These are phyloP conservation scores for Erithacus rubecula DNA, from an alignment of 2,797 vertebrate genomes.

Conservation along the genomic window DNA sequence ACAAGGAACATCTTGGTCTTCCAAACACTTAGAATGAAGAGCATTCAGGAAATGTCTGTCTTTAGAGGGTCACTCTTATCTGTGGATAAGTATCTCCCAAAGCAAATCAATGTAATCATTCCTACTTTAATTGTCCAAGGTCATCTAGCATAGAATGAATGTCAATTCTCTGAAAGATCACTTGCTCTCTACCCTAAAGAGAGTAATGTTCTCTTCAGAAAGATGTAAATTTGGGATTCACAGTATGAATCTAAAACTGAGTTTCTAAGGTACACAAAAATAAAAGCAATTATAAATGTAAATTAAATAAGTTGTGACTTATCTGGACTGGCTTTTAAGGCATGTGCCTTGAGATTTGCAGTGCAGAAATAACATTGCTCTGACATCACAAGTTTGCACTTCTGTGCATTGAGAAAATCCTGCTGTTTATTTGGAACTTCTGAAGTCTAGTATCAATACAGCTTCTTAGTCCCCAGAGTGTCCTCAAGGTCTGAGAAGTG, in stretches of 20 bases:
- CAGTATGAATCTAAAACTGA: not conserved
- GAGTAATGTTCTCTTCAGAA: not conserved
- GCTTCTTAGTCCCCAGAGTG: slow-evolving; percentile 25
- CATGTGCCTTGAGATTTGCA: not conserved
- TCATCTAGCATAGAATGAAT: not conserved
- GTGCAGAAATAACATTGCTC: slow-evolving; percentile 32
- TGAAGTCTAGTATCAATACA: slow-evolving; percentile 63
- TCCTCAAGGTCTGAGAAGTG: slow-evolving; percentile 35
- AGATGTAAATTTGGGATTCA: not conserved
- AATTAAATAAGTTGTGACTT: not conserved
- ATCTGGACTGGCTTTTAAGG: not conserved
- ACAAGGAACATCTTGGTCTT: not conserved
- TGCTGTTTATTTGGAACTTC: slow-evolving; percentile 56
- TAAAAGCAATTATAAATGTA: not conserved
- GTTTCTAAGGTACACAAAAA: not conserved
- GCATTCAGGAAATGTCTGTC: not conserved
- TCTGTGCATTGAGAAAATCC: slow-evolving; percentile 43
- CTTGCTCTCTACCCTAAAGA: not conserved
- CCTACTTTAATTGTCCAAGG: not conserved
- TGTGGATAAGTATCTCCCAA: not conserved
- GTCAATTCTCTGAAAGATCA: not conserved
- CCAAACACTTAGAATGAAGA: not conserved
- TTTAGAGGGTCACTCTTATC: not conserved
- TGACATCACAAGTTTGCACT: slow-evolving; percentile 47
- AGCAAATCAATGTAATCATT: not conserved